phyloP scores from a whole-genome alignment of 2,888 invertebrate genomes.

The Andricus curvator region DNA sequence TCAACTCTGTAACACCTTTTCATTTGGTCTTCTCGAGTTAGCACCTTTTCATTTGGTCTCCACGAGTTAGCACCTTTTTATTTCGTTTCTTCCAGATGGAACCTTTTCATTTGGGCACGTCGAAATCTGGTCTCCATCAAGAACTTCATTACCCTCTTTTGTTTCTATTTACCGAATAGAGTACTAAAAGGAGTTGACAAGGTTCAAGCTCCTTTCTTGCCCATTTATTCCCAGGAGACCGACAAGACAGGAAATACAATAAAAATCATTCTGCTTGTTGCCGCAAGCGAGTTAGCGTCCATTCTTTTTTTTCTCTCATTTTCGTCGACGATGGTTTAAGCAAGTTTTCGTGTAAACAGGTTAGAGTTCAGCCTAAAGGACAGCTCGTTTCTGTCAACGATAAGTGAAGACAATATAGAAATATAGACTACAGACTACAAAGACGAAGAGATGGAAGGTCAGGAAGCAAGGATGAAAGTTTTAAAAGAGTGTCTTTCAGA shows the following conservation, averaged over 20 bases:
- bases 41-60: too few species aligned
- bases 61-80: too few species aligned
- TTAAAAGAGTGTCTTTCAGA: conserved; percentile 44
- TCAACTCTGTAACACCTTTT: too few species aligned
- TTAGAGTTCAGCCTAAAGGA: conserved; percentile 52
- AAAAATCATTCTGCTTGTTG: conserved; percentile 43
- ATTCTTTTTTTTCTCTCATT: conserved; percentile 29
- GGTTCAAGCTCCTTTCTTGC: conserved; percentile 14
- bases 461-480: conserved; percentile 15
- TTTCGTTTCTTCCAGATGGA: too few species aligned
- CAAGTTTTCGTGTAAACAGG: conserved; percentile 56
- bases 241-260: conserved; percentile 41
- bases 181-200: conserved; percentile 12
- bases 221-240: conserved; percentile 28
- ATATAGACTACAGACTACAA: not conserved
- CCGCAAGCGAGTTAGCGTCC: conserved; percentile 24
- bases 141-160: conserved; percentile 28
- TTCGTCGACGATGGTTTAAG: conserved; percentile 48
- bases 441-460: not conserved
- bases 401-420: conserved; percentile 42
- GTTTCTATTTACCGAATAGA: conserved; percentile 15
- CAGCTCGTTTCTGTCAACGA: conserved; percentile 46
- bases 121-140: not conserved
- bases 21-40: too few species aligned
- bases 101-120: too few species aligned